Base-by-base conservation (phyloP, 2,888 invertebrate genomes). In the Bembecia ichneumoniformis region DNA sequence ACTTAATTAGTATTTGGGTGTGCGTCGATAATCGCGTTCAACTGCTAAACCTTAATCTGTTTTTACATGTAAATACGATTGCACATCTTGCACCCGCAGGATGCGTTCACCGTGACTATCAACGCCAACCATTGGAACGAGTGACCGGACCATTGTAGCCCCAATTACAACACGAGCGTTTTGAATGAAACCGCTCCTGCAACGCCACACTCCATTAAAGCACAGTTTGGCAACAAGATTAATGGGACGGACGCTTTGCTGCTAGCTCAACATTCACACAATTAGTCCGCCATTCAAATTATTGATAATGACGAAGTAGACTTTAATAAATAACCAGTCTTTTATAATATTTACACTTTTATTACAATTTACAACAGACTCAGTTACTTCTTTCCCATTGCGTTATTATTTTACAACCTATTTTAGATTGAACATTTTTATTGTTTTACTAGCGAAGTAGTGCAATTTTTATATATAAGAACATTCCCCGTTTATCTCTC, bases 201-300 rank as follows among this genome's bases (percentile, higher is more conserved):
- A 66, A 64, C 62, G 58, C 69, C 58, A 72, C 71, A 75, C 72
- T 68, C 76, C 77, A 80, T 78, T 79, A 70, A 72, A 68, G 72
- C 55, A 44, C n/a, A 64, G 68, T 79, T 74, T 71, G 64, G 75
- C 66, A 81, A 80, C 66, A 73, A 77, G 74, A 78, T 77, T 71
- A 70, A 76, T 77, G 63, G 60, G 58, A 55, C 53, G 55, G 58
- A 53, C 60, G 14, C 44, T 40, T 13, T 40, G 40, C n/a, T 40
- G 40, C n/a, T 40, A 40, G 40, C 9, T 28, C 40, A 40, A 40
- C 40, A 40, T 40, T 40, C 40, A 13, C 40, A 40, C 40, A 40
- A 40, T 40, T 13, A 40, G 13, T 40, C n/a, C 7, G 40, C 1
- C n/a, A 14, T 7, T n/a, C n/a, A 13, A 13, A 13, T 5, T 13